Percentiles rank a stretch among this genome's conserved stretches.
Conservation (phyloP, 1,140 invertebrate species). For the Macrobrachium nipponense region DNA sequence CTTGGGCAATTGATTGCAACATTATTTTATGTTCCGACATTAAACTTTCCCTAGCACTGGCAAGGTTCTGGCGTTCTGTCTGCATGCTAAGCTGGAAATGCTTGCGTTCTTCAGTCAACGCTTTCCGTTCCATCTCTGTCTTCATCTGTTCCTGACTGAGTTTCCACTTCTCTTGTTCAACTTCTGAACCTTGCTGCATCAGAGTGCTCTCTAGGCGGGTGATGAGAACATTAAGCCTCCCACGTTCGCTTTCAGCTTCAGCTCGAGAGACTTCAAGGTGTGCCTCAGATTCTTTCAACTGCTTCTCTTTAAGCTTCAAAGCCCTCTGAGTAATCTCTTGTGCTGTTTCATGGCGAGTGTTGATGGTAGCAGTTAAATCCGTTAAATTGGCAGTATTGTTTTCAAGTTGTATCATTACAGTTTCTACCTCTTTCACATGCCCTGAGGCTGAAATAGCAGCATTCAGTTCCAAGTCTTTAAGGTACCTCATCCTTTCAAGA, state of each 20-base stretch:
- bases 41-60: constrained; percentile 35
- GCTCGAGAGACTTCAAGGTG: constrained; percentile 32
- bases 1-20: constrained; percentile 33
- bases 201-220: constrained; percentile 31
- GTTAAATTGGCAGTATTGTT: constrained; percentile 39
- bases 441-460: constrained; percentile 42
- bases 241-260: constrained; percentile 36
- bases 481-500: constrained; percentile 31
- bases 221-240: constrained; percentile 34
- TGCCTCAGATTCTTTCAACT: constrained; percentile 35
- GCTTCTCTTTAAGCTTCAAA: constrained; percentile 50
- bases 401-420: constrained; percentile 47
- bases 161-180: constrained; percentile 43
- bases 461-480: constrained; percentile 49
- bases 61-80: constrained; percentile 32
- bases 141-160: constrained; percentile 43
- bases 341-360: constrained; percentile 40
- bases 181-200: constrained; percentile 45
- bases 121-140: constrained; percentile 36
- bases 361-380: constrained; percentile 36
- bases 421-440: constrained; percentile 43
- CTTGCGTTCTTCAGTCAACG: constrained; percentile 31
- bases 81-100: constrained; percentile 38
- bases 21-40: constrained; percentile 33
- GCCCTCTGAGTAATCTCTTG: constrained; percentile 47